Evolutionary conservation across 2,888 invertebrate species (phyloP).

Genomic region (Schizotus pectinicornis): DNA sequence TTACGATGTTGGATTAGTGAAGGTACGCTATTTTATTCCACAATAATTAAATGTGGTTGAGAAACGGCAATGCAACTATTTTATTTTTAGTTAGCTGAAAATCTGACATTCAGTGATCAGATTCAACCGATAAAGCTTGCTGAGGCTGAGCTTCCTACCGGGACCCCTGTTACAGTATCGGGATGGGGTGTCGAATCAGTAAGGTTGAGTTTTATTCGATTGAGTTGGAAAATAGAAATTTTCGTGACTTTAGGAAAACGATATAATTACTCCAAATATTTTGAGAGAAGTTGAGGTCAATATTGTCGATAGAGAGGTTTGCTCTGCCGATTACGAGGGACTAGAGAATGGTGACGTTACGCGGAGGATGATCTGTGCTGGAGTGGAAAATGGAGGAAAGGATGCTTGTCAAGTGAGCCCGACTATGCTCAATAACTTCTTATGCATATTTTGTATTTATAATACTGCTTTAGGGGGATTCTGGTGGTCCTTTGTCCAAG

Average conservation of each 20-base stretch:
- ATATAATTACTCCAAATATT: neutral
- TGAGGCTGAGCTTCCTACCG: neutral
- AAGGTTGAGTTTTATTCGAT: too few species aligned
- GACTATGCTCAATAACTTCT: too few species aligned
- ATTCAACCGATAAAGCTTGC: too few species aligned
- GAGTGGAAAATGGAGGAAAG: slow-evolving; percentile 1
- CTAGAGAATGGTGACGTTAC: neutral
- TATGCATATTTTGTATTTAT: neutral
- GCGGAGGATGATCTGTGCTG: slow-evolving; percentile 8
- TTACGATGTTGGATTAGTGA: neutral
- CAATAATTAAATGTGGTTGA: too few species aligned
- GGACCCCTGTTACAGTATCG: neutral
- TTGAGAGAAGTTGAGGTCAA: neutral
- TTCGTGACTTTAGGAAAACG: neutral
- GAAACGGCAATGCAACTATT: too few species aligned
- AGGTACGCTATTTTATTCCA: neutral
- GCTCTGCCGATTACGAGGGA: neutral
- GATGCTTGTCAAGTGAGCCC: neutral
- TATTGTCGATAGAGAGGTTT: neutral
- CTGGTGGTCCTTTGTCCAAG: slow-evolving; percentile 23
- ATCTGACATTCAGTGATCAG: too few species aligned
- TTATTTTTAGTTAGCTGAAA: too few species aligned
- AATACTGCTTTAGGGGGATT: slow-evolving; percentile 17
- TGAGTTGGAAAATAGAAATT: neutral
- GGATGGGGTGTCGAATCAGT: slow-evolving; percentile 4